Base-by-base conservation (phyloP, 2,113 vertebrate genomes). In the Mobula birostris region DNA sequence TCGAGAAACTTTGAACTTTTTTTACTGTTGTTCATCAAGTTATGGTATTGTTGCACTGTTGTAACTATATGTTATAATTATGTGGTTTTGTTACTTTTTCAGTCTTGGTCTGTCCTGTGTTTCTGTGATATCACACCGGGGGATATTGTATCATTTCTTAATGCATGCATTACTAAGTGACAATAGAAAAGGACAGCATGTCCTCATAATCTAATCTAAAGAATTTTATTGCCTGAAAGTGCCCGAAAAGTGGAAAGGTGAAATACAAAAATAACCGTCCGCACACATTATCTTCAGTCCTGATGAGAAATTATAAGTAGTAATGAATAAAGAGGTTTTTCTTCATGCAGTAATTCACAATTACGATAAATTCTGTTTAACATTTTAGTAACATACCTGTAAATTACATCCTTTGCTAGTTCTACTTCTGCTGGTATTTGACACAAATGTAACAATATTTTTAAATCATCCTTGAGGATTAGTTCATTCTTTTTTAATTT, bases 371-470 rank as follows among this genome's bases (percentile, higher is more conserved):
- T n/a, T 27, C 17, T 8, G 24, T 32, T 58, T 48, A 29, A 94
- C 2, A 48, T 66, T 36, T 63, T 14, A 94, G 19, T 32, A 70
- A 48, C 80, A 70, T 96, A 98, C 98, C 98, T 98, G 94, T 98
- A 97, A 94, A 99, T 98, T 90, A 96, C 97, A 95, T 96, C 95
- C 96, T 96, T 98, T 94, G 97, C 98, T 61, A 97, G 95, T 94
- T 96, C 95, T 95, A 98, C 94, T 70, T 99, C 98, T 0, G 97
- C 96, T 56, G 95, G 95, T 94, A 96, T 97, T 48, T 98, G 96
- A 95, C 98, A 99, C 78, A 98, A 94, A 96, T 99, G 97, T 66
- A 99, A 96, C 36, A 99, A 94, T 0, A 95, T 96, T 96, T 97
- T 98, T 94, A 99, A 95, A 70, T 99, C 98, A 14, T 97, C 96